phyloP scores from a whole-genome alignment of 2,888 invertebrate genomes.

The Drosophila putrida region DNA sequence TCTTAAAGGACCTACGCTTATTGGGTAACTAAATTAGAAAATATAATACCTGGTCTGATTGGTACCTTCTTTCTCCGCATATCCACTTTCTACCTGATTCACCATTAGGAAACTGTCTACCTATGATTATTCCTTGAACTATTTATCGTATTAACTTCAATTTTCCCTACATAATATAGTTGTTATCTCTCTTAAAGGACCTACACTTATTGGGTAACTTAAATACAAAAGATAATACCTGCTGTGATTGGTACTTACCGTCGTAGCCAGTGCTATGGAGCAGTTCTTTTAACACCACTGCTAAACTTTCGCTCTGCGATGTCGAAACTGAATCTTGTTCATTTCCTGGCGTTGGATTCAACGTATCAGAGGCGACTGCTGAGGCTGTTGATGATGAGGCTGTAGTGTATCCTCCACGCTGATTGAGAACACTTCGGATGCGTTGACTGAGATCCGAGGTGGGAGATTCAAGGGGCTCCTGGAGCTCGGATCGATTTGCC shows the following conservation, averaged over 20 bases:
- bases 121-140: no score
- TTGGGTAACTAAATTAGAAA: not conserved
- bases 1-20: not conserved
- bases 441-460: constrained; percentile 22
- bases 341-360: not conserved
- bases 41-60: not conserved
- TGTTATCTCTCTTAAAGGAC: not conserved
- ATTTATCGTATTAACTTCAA: no score
- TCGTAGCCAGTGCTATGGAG: constrained; percentile 39
- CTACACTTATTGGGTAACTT: not conserved
- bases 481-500: constrained; percentile 41
- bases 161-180: no score
- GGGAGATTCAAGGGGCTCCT: not conserved
- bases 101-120: constrained; percentile 2
- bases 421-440: constrained; percentile 68
- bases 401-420: constrained; percentile 15
- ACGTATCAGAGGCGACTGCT: not conserved
- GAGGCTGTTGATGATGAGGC: not conserved
- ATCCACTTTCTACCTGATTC: constrained; percentile 35
- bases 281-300: constrained; percentile 18
- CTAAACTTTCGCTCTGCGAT: not conserved
- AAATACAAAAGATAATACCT: not conserved
- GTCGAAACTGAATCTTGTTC: not conserved
- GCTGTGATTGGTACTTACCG: constrained; percentile 44
- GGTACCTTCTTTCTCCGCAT: constrained; percentile 53